Conservation (phyloP, 2,888 invertebrate genomes). For the Cataglyphis altisquamis region DNA sequence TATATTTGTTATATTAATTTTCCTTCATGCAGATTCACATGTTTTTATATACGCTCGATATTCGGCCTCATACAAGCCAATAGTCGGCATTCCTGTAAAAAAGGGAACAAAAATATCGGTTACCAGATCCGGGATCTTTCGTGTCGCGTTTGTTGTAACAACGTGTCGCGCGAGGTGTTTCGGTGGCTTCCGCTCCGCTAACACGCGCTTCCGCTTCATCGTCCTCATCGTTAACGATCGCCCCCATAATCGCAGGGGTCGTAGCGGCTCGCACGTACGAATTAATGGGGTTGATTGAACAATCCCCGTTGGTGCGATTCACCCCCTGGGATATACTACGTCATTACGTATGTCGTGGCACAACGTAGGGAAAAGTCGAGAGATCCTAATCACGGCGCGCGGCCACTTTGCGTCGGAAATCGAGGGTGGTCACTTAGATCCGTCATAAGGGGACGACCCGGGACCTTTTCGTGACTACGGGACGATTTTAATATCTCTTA, state of each 20-base stretch:
- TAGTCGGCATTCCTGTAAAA: neutral
- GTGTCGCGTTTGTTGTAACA: neutral
- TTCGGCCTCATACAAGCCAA: neutral
- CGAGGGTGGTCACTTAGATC: conserved; percentile 82
- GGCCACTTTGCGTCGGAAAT: conserved; percentile 86
- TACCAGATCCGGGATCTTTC: conserved; percentile 21
- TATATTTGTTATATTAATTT: too few species aligned
- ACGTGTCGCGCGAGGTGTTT: conserved; percentile 36
- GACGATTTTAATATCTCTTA: conserved; percentile 51
- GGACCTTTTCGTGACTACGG: conserved; percentile 63
- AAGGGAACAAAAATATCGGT: conserved; percentile 16
- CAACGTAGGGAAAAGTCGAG: conserved; percentile 55
- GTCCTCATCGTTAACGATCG: conserved; percentile 53
- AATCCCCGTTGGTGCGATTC: conserved; percentile 56
- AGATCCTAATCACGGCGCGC: conserved; percentile 82
- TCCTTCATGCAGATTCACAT: neutral
- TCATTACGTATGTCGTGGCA: conserved; percentile 23
- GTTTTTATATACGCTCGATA: neutral
- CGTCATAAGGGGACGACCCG: conserved; percentile 81
- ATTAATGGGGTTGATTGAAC: conserved; percentile 68
- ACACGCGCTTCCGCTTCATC: conserved; percentile 33
- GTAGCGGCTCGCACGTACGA: conserved; percentile 55
- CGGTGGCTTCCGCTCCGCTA: conserved; percentile 29
- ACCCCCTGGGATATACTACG: conserved; percentile 35
- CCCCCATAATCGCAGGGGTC: conserved; percentile 36